Percentiles rank a stretch among this genome's conserved stretches.
These are phyloP conservation scores for Marisa cornuarietis DNA, from an alignment of 1,140 invertebrate genomes.

Conservation along the genomic window DNA sequence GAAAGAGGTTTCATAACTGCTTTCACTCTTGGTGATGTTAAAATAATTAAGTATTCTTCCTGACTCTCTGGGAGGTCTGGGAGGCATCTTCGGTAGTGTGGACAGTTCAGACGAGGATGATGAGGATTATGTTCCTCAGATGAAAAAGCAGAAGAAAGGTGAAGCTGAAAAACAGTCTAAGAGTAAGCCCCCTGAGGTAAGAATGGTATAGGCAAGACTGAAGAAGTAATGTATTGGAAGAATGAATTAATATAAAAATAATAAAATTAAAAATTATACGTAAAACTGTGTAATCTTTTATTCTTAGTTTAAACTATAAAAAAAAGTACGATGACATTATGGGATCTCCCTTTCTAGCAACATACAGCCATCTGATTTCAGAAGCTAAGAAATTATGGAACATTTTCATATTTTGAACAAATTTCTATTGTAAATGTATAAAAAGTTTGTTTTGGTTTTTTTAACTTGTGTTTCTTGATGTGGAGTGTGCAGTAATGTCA, in stretches of 20 bases:
- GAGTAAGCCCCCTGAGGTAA: slow-evolving; percentile 8
- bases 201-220: not conserved
- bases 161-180: slow-evolving; percentile 11
- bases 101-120: slow-evolving; percentile 47
- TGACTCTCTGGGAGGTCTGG: slow-evolving; percentile 1
- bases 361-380: no score
- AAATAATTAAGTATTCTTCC: not conserved
- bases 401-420: no score
- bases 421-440: no score
- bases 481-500: not conserved
- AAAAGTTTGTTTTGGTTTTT: not conserved
- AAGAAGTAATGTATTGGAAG: no score
- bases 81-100: slow-evolving; percentile 26
- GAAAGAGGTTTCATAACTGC: not conserved
- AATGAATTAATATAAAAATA: no score
- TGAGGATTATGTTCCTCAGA: slow-evolving; percentile 50
- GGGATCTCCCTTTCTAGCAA: no score
- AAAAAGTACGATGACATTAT: no score
- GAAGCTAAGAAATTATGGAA: no score
- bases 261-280: no score
- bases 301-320: no score
- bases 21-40: not conserved
- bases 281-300: no score
- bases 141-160: slow-evolving; percentile 35
- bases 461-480: not conserved